A percentile compares a stretch with the other conserved stretches of the same genome.
These are phyloP conservation scores for Eumacrocentrus americanus DNA, from an alignment of 2,888 invertebrate genomes.

Conservation along the genomic window DNA sequence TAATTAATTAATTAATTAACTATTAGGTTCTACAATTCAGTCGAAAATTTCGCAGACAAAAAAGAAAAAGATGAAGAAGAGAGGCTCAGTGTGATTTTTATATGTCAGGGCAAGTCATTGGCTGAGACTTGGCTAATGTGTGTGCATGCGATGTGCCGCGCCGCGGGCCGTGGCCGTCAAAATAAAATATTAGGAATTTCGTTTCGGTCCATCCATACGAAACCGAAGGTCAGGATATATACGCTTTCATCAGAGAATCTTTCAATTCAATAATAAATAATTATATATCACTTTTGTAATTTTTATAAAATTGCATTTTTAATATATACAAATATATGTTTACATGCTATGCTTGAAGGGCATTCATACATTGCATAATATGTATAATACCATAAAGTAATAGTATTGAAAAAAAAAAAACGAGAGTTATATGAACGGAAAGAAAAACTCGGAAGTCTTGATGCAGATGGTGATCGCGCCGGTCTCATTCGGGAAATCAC, in stretches of 20 bases:
- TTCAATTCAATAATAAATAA: not conserved
- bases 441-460: conserved; percentile 6
- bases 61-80: conserved; percentile 39
- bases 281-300: not conserved
- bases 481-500: conserved; percentile 45
- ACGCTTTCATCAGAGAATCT: no score
- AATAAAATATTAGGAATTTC: conserved; percentile 43
- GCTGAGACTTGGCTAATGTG: conserved; percentile 52
- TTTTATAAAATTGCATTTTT: conserved; percentile 1
- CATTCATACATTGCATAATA: not conserved
- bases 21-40: not conserved
- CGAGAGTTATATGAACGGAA: not conserved
- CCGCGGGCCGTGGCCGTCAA: conserved; percentile 29
- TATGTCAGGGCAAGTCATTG: conserved; percentile 56
- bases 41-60: conserved; percentile 25
- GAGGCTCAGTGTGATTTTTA: conserved; percentile 44
- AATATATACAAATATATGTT: not conserved
- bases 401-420: conserved; percentile 1
- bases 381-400: no score
- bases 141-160: conserved; percentile 38
- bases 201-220: conserved; percentile 22
- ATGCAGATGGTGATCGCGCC: conserved; percentile 7
- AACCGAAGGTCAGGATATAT: no score
- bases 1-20: no score
- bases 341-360: not conserved